Conservation (phyloP, 2,888 invertebrate genomes). For the Stegophylla sp. region DNA sequence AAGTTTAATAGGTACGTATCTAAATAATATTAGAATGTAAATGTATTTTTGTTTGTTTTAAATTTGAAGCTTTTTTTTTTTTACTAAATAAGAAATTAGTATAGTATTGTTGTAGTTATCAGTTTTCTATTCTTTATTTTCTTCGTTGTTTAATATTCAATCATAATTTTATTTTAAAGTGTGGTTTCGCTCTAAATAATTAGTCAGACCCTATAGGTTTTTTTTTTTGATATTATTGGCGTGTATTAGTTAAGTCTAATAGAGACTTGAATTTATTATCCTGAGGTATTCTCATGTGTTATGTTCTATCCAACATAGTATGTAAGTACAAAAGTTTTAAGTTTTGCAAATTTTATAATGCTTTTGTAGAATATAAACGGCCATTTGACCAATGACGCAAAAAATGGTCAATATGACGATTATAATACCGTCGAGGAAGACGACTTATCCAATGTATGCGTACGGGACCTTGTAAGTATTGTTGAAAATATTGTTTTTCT, state of each 20-base stretch:
- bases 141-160: too few species aligned
- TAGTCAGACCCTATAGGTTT: too few species aligned
- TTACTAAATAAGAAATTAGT: too few species aligned
- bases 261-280: too few species aligned
- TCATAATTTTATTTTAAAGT: too few species aligned
- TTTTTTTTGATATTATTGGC: too few species aligned
- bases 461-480: conserved; percentile 72
- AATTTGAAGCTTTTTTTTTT: background rate
- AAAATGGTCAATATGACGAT: conserved; percentile 54
- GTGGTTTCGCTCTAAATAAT: too few species aligned
- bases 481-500: conserved; percentile 5
- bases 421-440: conserved; percentile 64
- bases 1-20: conserved; percentile 15
- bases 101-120: too few species aligned
- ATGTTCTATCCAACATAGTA: background rate
- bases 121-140: too few species aligned
- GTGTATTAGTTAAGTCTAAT: too few species aligned
- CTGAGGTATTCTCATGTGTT: background rate
- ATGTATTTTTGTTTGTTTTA: too few species aligned
- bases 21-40: background rate
- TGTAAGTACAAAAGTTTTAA: conserved; percentile 19
- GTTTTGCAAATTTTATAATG: conserved; percentile 48
- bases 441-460: conserved; percentile 72
- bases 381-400: conserved; percentile 35
- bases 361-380: conserved; percentile 56